These are phyloP conservation scores for Lordiphosa clarofinis DNA, from an alignment of 1,140 invertebrate species.

Conservation along the genomic window DNA sequence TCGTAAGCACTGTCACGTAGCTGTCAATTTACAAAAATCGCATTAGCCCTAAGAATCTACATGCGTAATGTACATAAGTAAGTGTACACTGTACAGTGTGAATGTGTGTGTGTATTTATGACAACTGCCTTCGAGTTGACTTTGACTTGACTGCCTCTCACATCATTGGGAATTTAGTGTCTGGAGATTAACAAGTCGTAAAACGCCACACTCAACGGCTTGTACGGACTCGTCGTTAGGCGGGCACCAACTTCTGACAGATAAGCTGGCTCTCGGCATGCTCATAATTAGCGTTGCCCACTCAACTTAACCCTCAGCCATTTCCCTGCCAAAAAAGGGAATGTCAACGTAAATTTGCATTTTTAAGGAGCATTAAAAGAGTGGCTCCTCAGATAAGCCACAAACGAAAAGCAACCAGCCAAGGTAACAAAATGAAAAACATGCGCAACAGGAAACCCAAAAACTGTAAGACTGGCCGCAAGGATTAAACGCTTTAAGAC, in stretches of 20 bases:
- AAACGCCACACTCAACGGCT: constrained; percentile 40
- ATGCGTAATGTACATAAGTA: constrained; percentile 16
- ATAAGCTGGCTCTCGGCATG: constrained; percentile 33
- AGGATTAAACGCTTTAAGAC: constrained; percentile 41
- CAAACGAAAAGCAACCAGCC: constrained; percentile 14
- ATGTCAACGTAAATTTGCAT: constrained; percentile 71
- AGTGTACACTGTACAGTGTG: constrained; percentile 3
- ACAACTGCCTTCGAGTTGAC: constrained; percentile 37
- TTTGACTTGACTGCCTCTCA: constrained; percentile 34
- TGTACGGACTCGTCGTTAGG: constrained; percentile 15
- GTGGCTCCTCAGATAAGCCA: constrained; percentile 13
- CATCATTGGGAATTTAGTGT: constrained; percentile 50
- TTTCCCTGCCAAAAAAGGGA: neutral
- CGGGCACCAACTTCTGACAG: constrained; percentile 3
- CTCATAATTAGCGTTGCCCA: constrained; percentile 63
- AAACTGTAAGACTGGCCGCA: constrained; percentile 30
- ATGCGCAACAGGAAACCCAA: constrained; percentile 53
- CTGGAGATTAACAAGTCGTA: constrained; percentile 60
- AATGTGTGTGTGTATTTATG: constrained; percentile 47
- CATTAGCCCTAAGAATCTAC: constrained; percentile 54
- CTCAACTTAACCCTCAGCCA: constrained; percentile 40
- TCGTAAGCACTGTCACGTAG: constrained; percentile 71
- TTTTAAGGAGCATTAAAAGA: constrained; percentile 60
- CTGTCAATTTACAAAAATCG: constrained; percentile 74
- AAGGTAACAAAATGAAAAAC: constrained; percentile 48